These are phyloP conservation scores for Drosophila ercepeae DNA, from an alignment of 1,140 invertebrate genomes.

Conservation along the genomic window DNA sequence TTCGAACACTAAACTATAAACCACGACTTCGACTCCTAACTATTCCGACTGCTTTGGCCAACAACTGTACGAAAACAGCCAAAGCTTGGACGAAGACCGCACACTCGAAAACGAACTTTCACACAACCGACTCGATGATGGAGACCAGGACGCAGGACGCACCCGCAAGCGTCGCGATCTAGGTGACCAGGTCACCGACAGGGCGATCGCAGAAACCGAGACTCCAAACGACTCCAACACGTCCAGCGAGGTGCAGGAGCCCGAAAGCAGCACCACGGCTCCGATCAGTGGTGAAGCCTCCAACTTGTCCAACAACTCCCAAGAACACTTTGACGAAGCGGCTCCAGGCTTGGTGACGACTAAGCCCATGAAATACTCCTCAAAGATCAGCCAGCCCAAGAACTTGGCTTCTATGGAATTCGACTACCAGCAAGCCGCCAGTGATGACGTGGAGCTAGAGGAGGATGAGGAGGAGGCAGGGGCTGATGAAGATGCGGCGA, in stretches of 20 bases:
- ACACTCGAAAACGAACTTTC: slow-evolving; percentile 55
- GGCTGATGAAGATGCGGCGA: slow-evolving; percentile 39
- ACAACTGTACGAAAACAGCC: slow-evolving; percentile 75
- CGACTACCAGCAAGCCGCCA: slow-evolving; percentile 8
- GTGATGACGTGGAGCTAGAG: slow-evolving; percentile 3
- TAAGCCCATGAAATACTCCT: slow-evolving; percentile 45
- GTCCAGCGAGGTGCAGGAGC: slow-evolving; percentile 41
- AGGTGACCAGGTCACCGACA: background rate
- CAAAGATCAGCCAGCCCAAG: slow-evolving; percentile 44
- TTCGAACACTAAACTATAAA: background rate
- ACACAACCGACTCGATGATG: slow-evolving; percentile 58
- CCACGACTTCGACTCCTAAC: slow-evolving; percentile 13
- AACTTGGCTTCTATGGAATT: slow-evolving; percentile 14
- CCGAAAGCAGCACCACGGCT: slow-evolving; percentile 3
- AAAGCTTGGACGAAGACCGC: slow-evolving; percentile 53
- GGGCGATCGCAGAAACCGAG: slow-evolving; percentile 2
- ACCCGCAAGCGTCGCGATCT: slow-evolving; percentile 54
- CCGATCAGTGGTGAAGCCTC: slow-evolving; percentile 12
- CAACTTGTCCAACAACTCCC: slow-evolving; percentile 43
- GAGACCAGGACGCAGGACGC: slow-evolving; percentile 14
- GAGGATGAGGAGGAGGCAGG: slow-evolving; percentile 31
- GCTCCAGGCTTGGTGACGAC: background rate
- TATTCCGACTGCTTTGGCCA: slow-evolving; percentile 57
- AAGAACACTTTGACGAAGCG: slow-evolving; percentile 36
- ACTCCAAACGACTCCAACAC: slow-evolving; percentile 37